Evolutionary conservation across 37 sponge, comb jelly and placozoan genomes (phyloP).

Genomic region (Ianthella basta): DNA sequence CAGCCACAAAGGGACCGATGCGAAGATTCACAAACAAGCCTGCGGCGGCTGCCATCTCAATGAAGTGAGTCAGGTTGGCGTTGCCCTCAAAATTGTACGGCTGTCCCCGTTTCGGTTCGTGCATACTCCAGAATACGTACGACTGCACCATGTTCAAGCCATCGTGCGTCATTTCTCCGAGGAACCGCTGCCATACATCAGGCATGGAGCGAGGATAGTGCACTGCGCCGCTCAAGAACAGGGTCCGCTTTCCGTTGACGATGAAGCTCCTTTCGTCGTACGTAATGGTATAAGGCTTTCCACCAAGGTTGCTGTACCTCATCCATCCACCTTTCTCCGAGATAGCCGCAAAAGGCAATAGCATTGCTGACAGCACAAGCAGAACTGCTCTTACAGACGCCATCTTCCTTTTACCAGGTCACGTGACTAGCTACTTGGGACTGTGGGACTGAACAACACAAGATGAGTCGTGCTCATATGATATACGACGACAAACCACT

Average conservation of each 20-base stretch:
- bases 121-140: slow-evolving; percentile 66
- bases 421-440: too few relatives aligned
- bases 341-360: too few relatives aligned
- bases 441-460: neutral
- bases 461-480: slow-evolving; percentile 91
- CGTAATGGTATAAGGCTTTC: slow-evolving; percentile 30
- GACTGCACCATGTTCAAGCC: slow-evolving; percentile 57
- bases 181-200: slow-evolving; percentile 40
- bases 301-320: slow-evolving; percentile 31
- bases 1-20: slow-evolving; percentile 34
- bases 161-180: slow-evolving; percentile 35
- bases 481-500: slow-evolving; percentile 74
- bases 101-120: slow-evolving; percentile 45
- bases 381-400: too few relatives aligned
- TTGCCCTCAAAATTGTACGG: slow-evolving; percentile 38
- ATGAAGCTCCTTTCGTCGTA: slow-evolving; percentile 56
- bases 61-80: slow-evolving; percentile 31
- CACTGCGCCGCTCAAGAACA: slow-evolving; percentile 50
- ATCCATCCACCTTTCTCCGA: neutral
- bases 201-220: slow-evolving; percentile 56
- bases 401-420: too few relatives aligned
- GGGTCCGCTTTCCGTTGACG: slow-evolving; percentile 43
- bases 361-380: too few relatives aligned
- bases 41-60: slow-evolving; percentile 36
- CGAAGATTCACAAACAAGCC: slow-evolving; percentile 59